Base-by-base conservation (phyloP, 2,888 invertebrate genomes). In the Synergus japonicus region DNA sequence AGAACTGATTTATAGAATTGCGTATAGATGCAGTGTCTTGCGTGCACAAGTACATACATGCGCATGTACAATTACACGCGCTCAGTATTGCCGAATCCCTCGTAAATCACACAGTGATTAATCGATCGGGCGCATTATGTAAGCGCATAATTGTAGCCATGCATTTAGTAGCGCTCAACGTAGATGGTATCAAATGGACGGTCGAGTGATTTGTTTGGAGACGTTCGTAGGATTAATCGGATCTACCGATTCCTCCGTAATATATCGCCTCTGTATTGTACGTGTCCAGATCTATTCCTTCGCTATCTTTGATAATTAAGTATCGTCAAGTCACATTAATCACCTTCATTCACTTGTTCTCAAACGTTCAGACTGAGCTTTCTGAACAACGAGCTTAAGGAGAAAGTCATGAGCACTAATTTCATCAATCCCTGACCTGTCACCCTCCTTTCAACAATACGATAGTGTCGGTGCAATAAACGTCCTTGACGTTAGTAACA, bases 91-190 rank as follows among this genome's bases (percentile, higher is more conserved):
- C 49, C 79, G 65, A 79, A 67, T 85, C 85, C 78, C 79, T 83
- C 87, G 86, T 89, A 89, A 89, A 89, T 89, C 88, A 86, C 81
- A n/a, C 46, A 58, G 87, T 87, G 90, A 90, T 90, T 89, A 90
- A 90, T 90, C 87, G 88, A 85, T 86, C 80, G 83, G 79, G 78
- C 79, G 85, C 83, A 87, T 90, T 89, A 89, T 87, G 88, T 86
- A 88, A 90, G 84, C 81, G 82, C 82, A 85, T 87, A 85, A 86
- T 87, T 87, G 84, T 83, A 76, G 80, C 84, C 79, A 85, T 86
- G 84, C 78, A 85, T 86, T 85, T 84, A 83, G 83, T 84, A 60
- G n/a, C 43, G 41, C 65, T 76, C 65, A 79, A 78, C 78, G 77
- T 81, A 85, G 83, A 88, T 85, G 79, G 80, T 79, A 87, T 88